These are phyloP conservation scores for Diglossa cyanea DNA, from an alignment of 2,797 vertebrate genomes.

Conservation along the genomic window DNA sequence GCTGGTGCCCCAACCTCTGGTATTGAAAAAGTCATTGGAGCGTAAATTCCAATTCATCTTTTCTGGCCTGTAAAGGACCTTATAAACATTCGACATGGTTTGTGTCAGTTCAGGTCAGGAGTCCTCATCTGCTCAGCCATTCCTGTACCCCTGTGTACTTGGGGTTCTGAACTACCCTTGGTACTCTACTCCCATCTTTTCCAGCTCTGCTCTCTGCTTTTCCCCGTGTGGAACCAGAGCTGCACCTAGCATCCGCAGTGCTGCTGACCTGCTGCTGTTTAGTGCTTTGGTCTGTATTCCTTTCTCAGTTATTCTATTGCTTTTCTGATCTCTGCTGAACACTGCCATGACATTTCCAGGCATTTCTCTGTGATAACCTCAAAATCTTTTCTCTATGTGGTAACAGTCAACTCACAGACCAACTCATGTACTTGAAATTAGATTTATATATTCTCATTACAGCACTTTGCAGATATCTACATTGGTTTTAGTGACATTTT, in stretches of 20 bases:
- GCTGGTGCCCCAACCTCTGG: background rate
- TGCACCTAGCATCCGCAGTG: background rate
- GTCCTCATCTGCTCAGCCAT: background rate
- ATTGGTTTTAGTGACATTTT: background rate
- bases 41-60: background rate
- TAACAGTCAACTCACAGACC: background rate
- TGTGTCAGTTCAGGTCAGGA: background rate
- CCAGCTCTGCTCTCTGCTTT: background rate
- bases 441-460: constrained; percentile 5
- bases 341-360: constrained; percentile 31
- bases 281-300: background rate
- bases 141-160: background rate
- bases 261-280: background rate
- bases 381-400: background rate
- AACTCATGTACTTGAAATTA: background rate
- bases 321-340: constrained; percentile 11
- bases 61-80: background rate
- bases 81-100: background rate
- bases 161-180: background rate
- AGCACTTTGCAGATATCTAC: background rate
- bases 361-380: constrained; percentile 13
- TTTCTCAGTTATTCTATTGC: background rate
- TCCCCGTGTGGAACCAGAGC: background rate
- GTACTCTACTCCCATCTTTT: background rate
- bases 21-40: background rate